phyloP scores from a whole-genome alignment of 2,113 vertebrate species.

The Malaclemys terrapin region DNA sequence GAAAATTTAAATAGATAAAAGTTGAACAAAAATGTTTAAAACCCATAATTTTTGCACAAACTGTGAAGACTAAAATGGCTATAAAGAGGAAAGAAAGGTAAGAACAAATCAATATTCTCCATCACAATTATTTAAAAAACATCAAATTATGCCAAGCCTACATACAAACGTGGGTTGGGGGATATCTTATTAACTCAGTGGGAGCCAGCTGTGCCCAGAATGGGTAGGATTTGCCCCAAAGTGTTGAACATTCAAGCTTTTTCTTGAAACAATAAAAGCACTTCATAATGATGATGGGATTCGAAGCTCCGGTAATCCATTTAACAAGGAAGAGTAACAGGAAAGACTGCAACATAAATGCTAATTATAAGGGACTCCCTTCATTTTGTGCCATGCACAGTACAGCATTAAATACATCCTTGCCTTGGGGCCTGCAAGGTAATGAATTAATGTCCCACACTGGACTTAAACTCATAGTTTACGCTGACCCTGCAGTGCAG shows the following conservation, averaged over 20 bases:
- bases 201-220: neutral
- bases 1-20: too few relatives aligned
- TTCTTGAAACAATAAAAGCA: neutral
- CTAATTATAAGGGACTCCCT: neutral
- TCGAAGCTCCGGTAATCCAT: too few relatives aligned
- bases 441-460: too few relatives aligned
- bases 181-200: neutral
- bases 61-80: too few relatives aligned
- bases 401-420: neutral
- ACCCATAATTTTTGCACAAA: too few relatives aligned
- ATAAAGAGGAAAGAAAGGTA: too few relatives aligned
- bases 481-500: neutral
- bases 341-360: neutral
- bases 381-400: neutral
- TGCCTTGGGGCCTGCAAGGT: neutral
- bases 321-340: neutral
- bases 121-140: too few relatives aligned
- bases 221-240: fast-evolving
- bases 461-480: too few relatives aligned
- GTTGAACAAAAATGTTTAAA: too few relatives aligned
- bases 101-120: too few relatives aligned
- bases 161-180: neutral
- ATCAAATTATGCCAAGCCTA: too few relatives aligned
- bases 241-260: neutral
- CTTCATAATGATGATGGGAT: neutral